A percentile compares a stretch with the other conserved stretches of the same genome.
Conservation (phyloP, 2,113 vertebrate genomes). For the Mus spicilegus region DNA sequence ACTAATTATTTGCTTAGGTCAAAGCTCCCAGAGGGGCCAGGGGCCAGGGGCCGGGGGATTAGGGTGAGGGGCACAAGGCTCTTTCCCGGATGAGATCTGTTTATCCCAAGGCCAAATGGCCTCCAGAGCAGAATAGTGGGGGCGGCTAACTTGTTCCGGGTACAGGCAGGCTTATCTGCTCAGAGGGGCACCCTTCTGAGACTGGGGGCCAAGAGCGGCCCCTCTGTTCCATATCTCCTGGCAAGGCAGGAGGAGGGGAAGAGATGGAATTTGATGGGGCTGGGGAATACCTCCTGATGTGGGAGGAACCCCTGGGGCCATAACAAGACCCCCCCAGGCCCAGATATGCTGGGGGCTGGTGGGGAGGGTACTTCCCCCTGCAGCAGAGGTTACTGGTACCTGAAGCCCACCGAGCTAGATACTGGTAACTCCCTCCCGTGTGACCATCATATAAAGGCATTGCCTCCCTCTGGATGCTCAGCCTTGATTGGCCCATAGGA, state of each 20-base stretch:
- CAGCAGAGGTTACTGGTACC: neutral
- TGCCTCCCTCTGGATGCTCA: neutral
- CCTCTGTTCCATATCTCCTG: neutral
- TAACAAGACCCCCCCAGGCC: neutral
- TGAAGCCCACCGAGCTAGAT: neutral
- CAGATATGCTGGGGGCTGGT: neutral
- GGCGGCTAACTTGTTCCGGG: neutral
- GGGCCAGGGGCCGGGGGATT: neutral
- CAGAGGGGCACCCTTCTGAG: neutral
- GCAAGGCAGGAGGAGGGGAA: neutral
- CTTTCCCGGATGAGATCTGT: neutral
- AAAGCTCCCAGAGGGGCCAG: neutral
- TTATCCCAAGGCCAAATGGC: neutral
- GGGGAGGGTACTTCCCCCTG: neutral
- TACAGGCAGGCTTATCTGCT: neutral
- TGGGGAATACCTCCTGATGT: neutral
- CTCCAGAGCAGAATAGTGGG: neutral
- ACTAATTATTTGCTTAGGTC: neutral
- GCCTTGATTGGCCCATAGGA: neutral
- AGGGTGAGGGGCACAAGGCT: neutral
- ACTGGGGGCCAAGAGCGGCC: accelerated
- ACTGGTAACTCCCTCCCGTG: neutral
- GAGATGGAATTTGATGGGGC: too few species aligned
- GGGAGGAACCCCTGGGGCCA: neutral
- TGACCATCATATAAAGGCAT: accelerated